Percentiles rank a stretch among this genome's conserved stretches.
phyloP scores from a whole-genome alignment of 2,797 vertebrate genomes.

The Bufotes viridis region DNA sequence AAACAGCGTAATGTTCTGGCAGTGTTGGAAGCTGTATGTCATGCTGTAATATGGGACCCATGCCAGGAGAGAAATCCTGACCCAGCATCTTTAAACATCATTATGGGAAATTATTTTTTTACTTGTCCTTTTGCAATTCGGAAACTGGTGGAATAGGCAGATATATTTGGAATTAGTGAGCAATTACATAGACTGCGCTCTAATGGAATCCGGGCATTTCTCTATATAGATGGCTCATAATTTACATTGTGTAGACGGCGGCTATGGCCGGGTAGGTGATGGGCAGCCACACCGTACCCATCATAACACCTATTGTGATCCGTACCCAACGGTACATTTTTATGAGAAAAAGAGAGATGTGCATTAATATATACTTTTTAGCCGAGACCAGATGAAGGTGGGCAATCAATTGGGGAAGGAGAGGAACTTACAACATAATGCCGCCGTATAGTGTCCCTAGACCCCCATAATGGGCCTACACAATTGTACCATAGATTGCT shows the following conservation, averaged over 20 bases:
- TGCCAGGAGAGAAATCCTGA: constrained; percentile 44
- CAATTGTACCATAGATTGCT: too few species aligned
- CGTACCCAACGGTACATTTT: too few species aligned
- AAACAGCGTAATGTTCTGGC: constrained; percentile 8
- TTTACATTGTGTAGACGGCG: not conserved
- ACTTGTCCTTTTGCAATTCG: constrained; percentile 47
- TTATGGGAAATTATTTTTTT: constrained; percentile 55
- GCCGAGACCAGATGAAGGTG: not conserved
- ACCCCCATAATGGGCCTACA: not conserved
- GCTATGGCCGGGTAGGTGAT: not conserved
- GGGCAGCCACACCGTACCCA: not conserved
- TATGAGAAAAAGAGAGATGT: too few species aligned
- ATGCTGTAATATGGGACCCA: constrained; percentile 26
- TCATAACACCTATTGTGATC: not conserved
- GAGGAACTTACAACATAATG: not conserved
- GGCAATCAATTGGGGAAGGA: not conserved
- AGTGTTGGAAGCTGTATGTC: constrained; percentile 34
- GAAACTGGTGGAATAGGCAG: constrained; percentile 23
- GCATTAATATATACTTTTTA: too few species aligned
- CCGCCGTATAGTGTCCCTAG: not conserved
- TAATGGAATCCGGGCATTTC: constrained; percentile 28
- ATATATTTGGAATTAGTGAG: constrained; percentile 45
- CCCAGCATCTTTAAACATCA: constrained; percentile 47
- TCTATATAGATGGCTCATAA: not conserved
- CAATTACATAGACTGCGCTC: constrained; percentile 31